Evolutionary conservation across 2,888 invertebrate genomes (phyloP).

Genomic region (Oscheius sp.): DNA sequence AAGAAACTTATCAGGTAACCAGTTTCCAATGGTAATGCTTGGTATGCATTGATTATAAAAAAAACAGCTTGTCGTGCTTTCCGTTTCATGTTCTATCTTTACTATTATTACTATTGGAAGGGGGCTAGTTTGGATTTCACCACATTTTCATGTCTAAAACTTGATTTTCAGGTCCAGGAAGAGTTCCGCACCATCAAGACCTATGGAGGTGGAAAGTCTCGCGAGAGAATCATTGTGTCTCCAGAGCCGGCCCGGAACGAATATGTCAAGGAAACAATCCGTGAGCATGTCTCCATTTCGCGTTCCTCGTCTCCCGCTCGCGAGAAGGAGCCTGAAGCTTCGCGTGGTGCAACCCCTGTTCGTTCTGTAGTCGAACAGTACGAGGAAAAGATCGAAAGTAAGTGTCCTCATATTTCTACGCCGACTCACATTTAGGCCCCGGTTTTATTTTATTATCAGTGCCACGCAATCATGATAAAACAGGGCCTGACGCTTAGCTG

Average conservation of each 20-base stretch:
- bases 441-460: too few relatives aligned
- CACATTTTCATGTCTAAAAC: background rate
- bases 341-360: slow-evolving; percentile 43
- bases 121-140: background rate
- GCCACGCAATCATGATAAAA: slow-evolving; percentile 11
- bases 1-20: slow-evolving; percentile 36
- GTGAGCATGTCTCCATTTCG: slow-evolving; percentile 27
- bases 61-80: background rate
- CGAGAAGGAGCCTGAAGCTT: slow-evolving; percentile 34
- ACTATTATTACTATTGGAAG: background rate
- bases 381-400: slow-evolving; percentile 45
- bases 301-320: slow-evolving; percentile 26
- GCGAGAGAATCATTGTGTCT: slow-evolving; percentile 20
- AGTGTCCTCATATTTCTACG: background rate
- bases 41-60: background rate
- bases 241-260: slow-evolving; percentile 26
- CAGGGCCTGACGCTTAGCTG: slow-evolving; percentile 13
- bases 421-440: too few relatives aligned
- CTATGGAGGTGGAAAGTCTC: slow-evolving; percentile 30
- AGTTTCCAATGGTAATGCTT: background rate
- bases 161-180: slow-evolving; percentile 44
- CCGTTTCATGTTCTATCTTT: background rate
- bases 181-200: slow-evolving; percentile 44
- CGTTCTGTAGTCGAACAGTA: slow-evolving; percentile 47
- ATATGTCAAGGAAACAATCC: slow-evolving; percentile 34